A percentile compares a stretch with the other conserved stretches of the same genome.
Evolutionary conservation across 2,113 vertebrate species (phyloP).

Genomic region (Amblyornis subalaris): DNA sequence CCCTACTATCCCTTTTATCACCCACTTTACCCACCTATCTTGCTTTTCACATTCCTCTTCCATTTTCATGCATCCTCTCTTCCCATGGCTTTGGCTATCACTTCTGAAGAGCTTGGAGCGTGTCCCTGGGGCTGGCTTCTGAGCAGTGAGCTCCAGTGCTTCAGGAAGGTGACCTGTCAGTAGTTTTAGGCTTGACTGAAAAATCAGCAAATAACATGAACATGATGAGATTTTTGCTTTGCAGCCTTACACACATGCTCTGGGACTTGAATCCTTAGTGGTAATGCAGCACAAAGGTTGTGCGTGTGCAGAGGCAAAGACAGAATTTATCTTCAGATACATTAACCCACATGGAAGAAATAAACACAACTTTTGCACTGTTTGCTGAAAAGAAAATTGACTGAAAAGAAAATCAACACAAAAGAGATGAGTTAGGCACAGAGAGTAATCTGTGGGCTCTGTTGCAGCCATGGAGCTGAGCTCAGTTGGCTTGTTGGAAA

Average conservation of each 20-base stretch:
- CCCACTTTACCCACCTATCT: neutral
- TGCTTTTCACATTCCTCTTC: slow-evolving; percentile 9
- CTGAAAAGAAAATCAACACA: neutral
- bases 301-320: neutral
- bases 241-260: neutral
- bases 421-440: neutral
- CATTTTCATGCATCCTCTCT: slow-evolving; percentile 10
- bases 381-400: neutral
- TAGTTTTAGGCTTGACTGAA: neutral
- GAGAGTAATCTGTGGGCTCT: neutral
- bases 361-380: neutral
- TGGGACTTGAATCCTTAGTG: neutral
- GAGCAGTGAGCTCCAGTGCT: neutral
- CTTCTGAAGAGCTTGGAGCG: neutral
- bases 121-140: neutral
- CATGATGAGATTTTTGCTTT: neutral
- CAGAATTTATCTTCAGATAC: neutral
- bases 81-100: slow-evolving; percentile 8
- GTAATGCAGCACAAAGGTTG: neutral
- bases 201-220: neutral
- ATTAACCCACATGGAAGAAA: neutral
- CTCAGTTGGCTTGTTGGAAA: neutral
- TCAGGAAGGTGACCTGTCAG: slow-evolving; percentile 3
- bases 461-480: neutral
- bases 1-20: neutral